Base-by-base conservation (phyloP, 2,797 vertebrate species). In the Gephyroberyx darwinii region DNA sequence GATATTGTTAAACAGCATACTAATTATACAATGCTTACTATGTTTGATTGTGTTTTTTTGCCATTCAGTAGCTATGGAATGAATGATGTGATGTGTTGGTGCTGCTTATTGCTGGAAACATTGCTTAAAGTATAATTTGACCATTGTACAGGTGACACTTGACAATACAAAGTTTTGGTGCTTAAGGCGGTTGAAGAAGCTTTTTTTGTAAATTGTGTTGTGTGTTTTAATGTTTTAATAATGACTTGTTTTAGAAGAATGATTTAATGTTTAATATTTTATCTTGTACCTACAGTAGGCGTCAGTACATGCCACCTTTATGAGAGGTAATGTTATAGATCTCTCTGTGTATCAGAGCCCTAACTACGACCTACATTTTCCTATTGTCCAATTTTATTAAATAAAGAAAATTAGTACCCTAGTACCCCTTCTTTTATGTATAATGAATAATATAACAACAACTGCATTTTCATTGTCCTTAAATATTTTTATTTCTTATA, bases 161-260 rank as follows among this genome's bases (percentile, higher is more conserved):
- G 4, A 47, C 4, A 16, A 16, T 2, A 47, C 1, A 17, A 1
- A 5, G 17, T 47, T 51, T 60, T 77, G 77, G 82, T 87, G 87
- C 82, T 84, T 77, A 0, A 5, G 1, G 16, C 9, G 35, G 35
- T 9, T 37, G 26, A 26, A 26, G 26, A 26, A 45, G 0, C 2
- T 4, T 69, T 54, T 69, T 6, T 51, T 55, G 14, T 7, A 7
- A 65, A 59, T 13, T 33, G 10, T 43, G 6, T 60, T 63, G 20
- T 53, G 13, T 66, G 12, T 47, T 47, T 43, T 4, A 12, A 0
- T 67, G 2, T 54, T 71, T 55, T 78, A 3, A 8, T 3, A 9
- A 14, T 52, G 57, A 57, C 6, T 17, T 37, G 4, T 56, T 22
- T 51, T 10, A 56, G 1, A 30, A 51, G 19, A 26, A 6, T 20